Percentiles rank a stretch among this genome's conserved stretches.
These are phyloP conservation scores for Steinernema hermaphroditum DNA, from an alignment of 2,888 invertebrate species.

Conservation along the genomic window DNA sequence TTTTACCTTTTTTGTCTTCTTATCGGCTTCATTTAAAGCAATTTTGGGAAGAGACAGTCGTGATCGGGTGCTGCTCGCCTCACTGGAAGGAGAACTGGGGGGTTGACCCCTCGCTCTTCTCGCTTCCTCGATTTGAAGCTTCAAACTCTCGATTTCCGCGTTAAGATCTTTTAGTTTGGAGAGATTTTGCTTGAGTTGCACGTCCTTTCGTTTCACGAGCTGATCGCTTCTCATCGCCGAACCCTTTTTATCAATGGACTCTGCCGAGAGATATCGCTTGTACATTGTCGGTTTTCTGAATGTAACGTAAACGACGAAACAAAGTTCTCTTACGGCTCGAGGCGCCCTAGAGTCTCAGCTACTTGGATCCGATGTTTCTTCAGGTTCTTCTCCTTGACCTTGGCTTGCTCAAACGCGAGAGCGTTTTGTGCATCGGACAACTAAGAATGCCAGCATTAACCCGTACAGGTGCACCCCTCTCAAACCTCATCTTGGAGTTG, in stretches of 20 bases:
- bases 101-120: background rate
- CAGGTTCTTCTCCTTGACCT: background rate
- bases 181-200: background rate
- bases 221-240: background rate
- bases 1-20: background rate
- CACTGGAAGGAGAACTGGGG: background rate
- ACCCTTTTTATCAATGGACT: background rate
- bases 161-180: background rate
- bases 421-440: constrained; percentile 7
- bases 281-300: constrained; percentile 5
- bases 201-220: background rate
- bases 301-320: background rate
- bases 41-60: background rate
- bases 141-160: background rate
- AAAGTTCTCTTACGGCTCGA: background rate
- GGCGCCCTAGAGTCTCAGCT: background rate
- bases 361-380: background rate
- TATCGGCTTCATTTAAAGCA: background rate
- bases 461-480: background rate
- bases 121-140: background rate
- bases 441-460: background rate
- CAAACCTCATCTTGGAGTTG: background rate
- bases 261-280: constrained; percentile 1
- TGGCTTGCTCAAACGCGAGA: background rate
- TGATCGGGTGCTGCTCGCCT: background rate